These are phyloP conservation scores for Sebastes schlegelii DNA, from an alignment of 2,113 vertebrate genomes.

Conservation along the genomic window DNA sequence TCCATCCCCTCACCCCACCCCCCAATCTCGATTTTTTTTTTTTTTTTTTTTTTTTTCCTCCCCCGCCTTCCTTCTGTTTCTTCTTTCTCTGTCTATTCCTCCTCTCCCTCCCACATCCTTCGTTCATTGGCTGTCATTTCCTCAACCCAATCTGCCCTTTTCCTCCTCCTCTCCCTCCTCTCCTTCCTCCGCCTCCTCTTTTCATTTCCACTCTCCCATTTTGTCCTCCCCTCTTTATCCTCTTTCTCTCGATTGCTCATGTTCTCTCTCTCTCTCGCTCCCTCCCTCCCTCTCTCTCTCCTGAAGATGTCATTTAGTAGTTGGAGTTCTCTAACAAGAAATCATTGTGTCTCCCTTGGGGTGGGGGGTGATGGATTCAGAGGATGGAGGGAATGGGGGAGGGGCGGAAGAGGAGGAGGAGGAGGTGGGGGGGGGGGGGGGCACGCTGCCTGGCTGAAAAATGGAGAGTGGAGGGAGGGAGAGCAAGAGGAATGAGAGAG, in stretches of 20 bases:
- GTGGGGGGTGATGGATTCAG: conserved; percentile 76
- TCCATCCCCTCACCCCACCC: conserved; percentile 10
- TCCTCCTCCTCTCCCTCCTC: conserved; percentile 52
- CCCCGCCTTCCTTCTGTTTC: conserved; percentile 71
- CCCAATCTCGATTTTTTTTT: conserved; percentile 38
- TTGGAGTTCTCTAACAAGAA: conserved; percentile 86
- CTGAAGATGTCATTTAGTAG: conserved; percentile 85
- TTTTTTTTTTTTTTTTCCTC: conserved; percentile 47
- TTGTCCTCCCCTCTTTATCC: conserved; percentile 56
- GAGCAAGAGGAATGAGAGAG: conserved; percentile 46
- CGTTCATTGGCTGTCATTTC: conserved; percentile 70
- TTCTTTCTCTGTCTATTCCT: conserved; percentile 53
- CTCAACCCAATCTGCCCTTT: conserved; percentile 70
- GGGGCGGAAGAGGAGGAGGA: conserved; percentile 23
- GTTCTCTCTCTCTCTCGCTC: conserved; percentile 22
- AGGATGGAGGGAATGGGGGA: conserved; percentile 44
- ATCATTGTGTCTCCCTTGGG: conserved; percentile 84
- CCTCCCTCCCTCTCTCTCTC: conserved; percentile 35
- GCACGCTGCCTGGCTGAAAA: conserved; percentile 64
- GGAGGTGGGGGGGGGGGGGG: conserved; percentile 17
- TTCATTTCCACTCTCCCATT: conserved; percentile 63
- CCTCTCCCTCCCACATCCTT: conserved; percentile 62
- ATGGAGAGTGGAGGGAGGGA: conserved; percentile 66
- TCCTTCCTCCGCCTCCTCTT: conserved; percentile 57
- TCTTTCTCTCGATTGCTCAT: conserved; percentile 56